phyloP scores from a whole-genome alignment of 2,888 invertebrate species.

The Leuctra nigra region DNA sequence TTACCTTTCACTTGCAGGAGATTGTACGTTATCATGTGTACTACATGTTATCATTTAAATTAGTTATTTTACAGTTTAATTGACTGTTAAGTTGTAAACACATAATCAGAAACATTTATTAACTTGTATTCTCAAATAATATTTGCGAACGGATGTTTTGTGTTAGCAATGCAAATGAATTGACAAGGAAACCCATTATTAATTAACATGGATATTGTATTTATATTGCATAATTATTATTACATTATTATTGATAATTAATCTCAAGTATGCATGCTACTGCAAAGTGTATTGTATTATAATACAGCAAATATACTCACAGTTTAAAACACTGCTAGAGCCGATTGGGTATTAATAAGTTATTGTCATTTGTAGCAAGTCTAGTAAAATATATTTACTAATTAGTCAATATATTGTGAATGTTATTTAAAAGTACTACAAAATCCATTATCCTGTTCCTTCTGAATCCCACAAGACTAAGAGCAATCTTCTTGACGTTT shows the following conservation, averaged over 20 bases:
- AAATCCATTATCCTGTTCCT: no score
- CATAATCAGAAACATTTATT: no score
- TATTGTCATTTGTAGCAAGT: conserved; percentile 16
- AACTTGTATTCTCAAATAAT: no score
- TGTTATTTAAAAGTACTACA: not conserved
- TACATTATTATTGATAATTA: not conserved
- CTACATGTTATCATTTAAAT: no score
- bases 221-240: no score
- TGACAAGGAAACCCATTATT: conserved; percentile 5
- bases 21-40: no score
- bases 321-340: not conserved
- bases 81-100: no score
- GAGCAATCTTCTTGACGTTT: not conserved
- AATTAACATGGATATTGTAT: no score
- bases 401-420: not conserved
- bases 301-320: not conserved
- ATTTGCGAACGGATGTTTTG: not conserved
- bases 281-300: not conserved
- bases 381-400: conserved; percentile 3
- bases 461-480: no score
- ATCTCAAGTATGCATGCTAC: not conserved
- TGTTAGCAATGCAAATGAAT: conserved; percentile 14
- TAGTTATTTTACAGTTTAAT: no score
- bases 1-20: no score
- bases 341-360: not conserved